Percentiles rank a stretch among this genome's conserved stretches.
phyloP scores from a whole-genome alignment of 2,113 vertebrate species.

The Recurvirostra avosetta region DNA sequence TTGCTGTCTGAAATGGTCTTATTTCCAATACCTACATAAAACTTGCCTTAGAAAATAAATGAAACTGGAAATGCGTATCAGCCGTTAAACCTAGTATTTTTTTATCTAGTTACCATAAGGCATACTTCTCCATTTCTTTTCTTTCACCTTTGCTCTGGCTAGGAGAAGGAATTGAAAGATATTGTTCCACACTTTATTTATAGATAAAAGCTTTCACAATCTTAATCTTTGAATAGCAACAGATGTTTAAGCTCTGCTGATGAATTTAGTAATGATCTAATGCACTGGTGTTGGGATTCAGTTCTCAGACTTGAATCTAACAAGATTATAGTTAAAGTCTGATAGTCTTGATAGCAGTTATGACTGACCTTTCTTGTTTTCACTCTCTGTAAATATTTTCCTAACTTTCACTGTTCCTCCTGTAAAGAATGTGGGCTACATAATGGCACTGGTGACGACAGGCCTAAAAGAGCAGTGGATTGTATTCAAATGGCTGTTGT shows the following conservation, averaged over 20 bases:
- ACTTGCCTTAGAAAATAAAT: neutral
- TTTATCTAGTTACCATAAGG: neutral
- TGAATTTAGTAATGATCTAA: neutral
- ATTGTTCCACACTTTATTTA: slow-evolving; percentile 18
- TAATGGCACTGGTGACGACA: neutral
- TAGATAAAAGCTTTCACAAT: neutral
- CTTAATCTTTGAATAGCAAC: neutral
- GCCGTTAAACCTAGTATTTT: neutral
- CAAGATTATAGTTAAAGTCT: neutral
- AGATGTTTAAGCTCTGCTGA: neutral
- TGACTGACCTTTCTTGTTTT: neutral
- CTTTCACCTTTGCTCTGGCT: neutral
- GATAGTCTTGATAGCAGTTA: neutral
- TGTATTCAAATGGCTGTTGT: neutral
- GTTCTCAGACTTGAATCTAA: neutral
- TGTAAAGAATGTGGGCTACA: neutral
- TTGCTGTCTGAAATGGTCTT: neutral
- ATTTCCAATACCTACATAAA: neutral
- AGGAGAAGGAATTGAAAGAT: slow-evolving; percentile 49
- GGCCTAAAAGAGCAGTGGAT: neutral
- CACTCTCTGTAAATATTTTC: neutral
- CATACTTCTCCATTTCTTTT: slow-evolving; percentile 4
- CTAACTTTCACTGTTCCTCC: neutral
- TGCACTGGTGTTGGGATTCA: neutral
- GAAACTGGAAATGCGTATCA: neutral